These are phyloP conservation scores for Gallinago stenura DNA, from an alignment of 2,797 vertebrate species.

Conservation along the genomic window DNA sequence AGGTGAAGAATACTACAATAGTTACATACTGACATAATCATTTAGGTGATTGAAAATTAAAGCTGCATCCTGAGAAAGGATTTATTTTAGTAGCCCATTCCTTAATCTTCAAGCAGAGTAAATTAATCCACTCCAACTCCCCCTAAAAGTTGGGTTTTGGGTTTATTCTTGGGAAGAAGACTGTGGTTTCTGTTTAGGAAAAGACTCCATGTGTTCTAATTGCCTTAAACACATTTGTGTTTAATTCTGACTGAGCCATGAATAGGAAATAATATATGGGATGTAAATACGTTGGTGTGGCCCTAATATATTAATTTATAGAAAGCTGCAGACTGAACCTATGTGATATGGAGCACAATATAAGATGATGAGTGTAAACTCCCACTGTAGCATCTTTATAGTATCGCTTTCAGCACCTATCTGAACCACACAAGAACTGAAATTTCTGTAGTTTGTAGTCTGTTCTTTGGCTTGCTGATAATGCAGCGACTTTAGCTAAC, in stretches of 20 bases:
- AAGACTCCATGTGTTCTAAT: neutral
- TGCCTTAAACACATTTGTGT: neutral
- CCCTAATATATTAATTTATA: neutral
- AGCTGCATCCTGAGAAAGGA: neutral
- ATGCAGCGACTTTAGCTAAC: neutral
- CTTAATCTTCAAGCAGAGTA: neutral
- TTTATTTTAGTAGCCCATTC: neutral
- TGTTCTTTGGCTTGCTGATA: neutral
- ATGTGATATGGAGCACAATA: neutral
- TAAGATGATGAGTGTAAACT: neutral
- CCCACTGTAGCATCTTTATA: neutral
- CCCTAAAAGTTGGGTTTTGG: neutral
- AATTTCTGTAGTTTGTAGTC: neutral
- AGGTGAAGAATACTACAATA: neutral
- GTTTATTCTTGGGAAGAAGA: neutral
- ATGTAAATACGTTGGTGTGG: neutral
- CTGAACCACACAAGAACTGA: neutral
- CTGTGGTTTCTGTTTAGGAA: neutral
- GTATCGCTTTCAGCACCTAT: neutral
- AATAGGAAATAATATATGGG: neutral
- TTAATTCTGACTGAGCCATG: neutral
- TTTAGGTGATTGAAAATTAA: neutral
- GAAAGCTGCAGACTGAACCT: neutral
- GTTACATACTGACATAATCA: neutral
- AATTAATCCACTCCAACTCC: neutral